These are phyloP conservation scores for Flexamia atlantica DNA, from an alignment of 2,888 invertebrate genomes.

Conservation along the genomic window DNA sequence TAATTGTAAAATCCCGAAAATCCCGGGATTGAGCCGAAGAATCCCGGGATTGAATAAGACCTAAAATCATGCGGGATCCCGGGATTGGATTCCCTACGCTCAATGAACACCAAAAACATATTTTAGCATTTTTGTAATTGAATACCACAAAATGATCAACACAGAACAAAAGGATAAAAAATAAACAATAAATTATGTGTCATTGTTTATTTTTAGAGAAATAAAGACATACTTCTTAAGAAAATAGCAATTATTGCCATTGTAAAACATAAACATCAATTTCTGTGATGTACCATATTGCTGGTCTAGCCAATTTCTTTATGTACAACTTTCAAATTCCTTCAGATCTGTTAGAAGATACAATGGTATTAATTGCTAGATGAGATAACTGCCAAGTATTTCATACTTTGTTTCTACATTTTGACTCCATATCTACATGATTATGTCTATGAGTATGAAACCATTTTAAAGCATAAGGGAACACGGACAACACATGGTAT, in stretches of 20 bases:
- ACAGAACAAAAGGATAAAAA: neutral
- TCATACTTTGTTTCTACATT: constrained; percentile 15
- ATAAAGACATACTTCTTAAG: constrained; percentile 59
- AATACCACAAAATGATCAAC: too few species aligned
- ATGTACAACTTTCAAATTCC: constrained; percentile 39
- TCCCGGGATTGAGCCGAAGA: too few species aligned
- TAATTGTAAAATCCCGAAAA: too few species aligned
- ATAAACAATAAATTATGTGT: neutral
- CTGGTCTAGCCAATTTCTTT: constrained; percentile 25
- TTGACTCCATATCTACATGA: constrained; percentile 17
- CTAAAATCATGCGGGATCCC: too few species aligned
- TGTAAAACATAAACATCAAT: constrained; percentile 46
- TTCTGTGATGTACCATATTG: constrained; percentile 43
- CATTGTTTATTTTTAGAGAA: constrained; percentile 59
- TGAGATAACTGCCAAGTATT: constrained; percentile 42
- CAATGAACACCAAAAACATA: too few species aligned
- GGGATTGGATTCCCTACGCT: too few species aligned
- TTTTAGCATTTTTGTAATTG: too few species aligned
- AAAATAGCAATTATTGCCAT: constrained; percentile 60
- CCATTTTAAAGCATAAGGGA: constrained; percentile 43
- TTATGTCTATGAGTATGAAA: constrained; percentile 56
- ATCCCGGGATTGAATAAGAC: too few species aligned
- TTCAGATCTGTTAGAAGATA: constrained; percentile 44
- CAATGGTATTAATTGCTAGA: constrained; percentile 47
- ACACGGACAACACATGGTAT: constrained; percentile 19